These are phyloP conservation scores for Dolichallabes microphthalmus DNA, from an alignment of 2,113 vertebrate species.

Conservation along the genomic window DNA sequence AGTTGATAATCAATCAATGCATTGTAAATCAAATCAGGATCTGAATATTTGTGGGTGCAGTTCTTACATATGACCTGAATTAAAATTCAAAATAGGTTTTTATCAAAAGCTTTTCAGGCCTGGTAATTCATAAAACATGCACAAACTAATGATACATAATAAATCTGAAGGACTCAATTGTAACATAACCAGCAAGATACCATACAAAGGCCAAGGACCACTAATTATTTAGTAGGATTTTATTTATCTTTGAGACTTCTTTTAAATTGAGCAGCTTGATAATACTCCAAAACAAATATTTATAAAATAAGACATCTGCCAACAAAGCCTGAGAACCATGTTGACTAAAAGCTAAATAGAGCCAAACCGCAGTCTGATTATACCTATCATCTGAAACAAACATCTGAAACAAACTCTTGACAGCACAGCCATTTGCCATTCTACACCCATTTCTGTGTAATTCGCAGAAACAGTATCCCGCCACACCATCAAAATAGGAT, in stretches of 20 bases:
- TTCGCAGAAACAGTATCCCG: not conserved
- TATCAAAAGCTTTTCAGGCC: not conserved
- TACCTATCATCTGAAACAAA: not conserved
- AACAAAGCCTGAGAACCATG: not conserved
- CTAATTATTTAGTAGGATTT: not conserved
- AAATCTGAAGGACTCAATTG: not conserved
- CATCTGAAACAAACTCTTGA: not conserved
- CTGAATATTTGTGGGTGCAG: not conserved
- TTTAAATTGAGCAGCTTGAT: not conserved
- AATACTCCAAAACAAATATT: not conserved
- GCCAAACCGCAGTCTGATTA: constrained; percentile 5
- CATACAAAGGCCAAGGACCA: not conserved
- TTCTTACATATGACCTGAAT: not conserved
- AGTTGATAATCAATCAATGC: not conserved
- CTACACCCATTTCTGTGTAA: not conserved
- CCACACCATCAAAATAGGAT: not conserved
- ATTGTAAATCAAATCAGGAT: not conserved
- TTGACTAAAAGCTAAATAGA: not conserved
- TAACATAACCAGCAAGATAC: constrained; percentile 2
- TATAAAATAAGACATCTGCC: not conserved
- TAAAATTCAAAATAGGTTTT: not conserved
- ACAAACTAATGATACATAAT: not conserved
- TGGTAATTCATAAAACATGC: not conserved
- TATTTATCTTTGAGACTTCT: not conserved
- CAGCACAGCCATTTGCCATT: not conserved